Evolutionary conservation across 2,113 vertebrate genomes (phyloP), one percentile per base, ranked within the genome.

Genomic region (Stigmatopora argus): DNA sequence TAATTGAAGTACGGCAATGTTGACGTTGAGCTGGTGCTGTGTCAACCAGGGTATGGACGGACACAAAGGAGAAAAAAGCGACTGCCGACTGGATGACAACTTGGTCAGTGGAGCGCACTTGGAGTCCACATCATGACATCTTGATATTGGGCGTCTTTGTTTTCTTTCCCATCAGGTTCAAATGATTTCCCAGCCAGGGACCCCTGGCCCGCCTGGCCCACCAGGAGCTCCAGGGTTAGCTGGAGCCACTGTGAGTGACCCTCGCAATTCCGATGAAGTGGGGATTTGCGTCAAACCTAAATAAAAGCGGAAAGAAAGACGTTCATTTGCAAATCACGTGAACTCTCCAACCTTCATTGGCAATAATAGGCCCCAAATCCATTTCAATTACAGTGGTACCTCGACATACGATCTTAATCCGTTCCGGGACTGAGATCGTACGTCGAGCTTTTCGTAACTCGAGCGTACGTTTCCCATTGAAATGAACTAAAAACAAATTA

Each of bases 171-270:
- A 53, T 69, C 73, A 94, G 87, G 83, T 91, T 70, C 94, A 96
- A 89, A 93, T 96, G 89, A 94, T 94, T 71, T 90, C 92, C 18
- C 93, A 94, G 77, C 95, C 94, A 0, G 95, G 96, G 8, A 93
- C 93, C 2, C 95, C 95, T 0, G 95, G 95, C 0, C 89, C 93
- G 18, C 92, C 93, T 3, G 91, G 91, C 9, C 88, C 89, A 14
- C 86, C 79, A 3, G 86, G 86, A 45, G 62, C 78, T n/a, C 87
- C 89, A 0, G 95, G 95, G 2, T 83, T 79, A 15, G 85, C 81
- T 31, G 90, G 90, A 63, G 80, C 83, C 45, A 90, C 63, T 77
- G 89, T 91, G 71, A 85, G 82, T 74, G 23, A 34, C 65, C 21
- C 5, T 12, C 6, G 59, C 56, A 44, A 18, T 67, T 48, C 11